Evolutionary conservation across 1,140 invertebrate genomes (phyloP), one percentile per base, ranked within the genome.

Genomic region (Tetragonula clypearis): DNA sequence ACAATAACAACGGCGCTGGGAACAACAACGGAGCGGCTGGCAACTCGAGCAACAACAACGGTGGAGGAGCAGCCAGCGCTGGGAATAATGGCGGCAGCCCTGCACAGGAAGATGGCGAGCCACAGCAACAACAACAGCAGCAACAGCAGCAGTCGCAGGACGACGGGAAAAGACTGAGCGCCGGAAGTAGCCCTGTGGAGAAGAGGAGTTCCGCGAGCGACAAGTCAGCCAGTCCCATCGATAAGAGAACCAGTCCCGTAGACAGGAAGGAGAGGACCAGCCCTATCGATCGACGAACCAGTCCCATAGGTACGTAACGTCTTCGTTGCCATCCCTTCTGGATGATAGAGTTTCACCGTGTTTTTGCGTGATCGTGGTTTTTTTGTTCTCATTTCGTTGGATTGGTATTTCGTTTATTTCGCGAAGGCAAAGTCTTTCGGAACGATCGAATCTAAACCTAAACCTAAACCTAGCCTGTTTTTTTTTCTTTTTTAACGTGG

Each of bases 201-300:
- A 95, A 95, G 87, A 90, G 93, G 21, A 95, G 94, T 71, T 94
- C 93, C 17, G 92, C 93, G 23, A 95, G 94, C 72, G 94, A 95
- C 79, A 94, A 95, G 79, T 94, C 94, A 15, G 91, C 92, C 55
- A 95, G 94, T 79, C 94, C 94, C 0, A 92, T 94, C 71, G 94
- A 95, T 56, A 94, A 94, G 53, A 90, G 92, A 65, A 90, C 86
- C 53, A 93, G 93, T 76, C 93, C 93, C 0, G 84, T 93, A 30
- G 94, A 94, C 58, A 94, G 92, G 77, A 95, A 94, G 60, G 93
- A 94, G 2, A 88, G 91, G 35, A 86, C 89, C 15, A 94, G 93
- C 53, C 93, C 93, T 1, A 88, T 94, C 69, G 94, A 94, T 79
- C 90, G 92, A 68, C 90, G 90, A 87, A 81, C 90, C 23, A 95